Base-by-base conservation (phyloP, 2,888 invertebrate species). In the Lochmaea capreae region DNA sequence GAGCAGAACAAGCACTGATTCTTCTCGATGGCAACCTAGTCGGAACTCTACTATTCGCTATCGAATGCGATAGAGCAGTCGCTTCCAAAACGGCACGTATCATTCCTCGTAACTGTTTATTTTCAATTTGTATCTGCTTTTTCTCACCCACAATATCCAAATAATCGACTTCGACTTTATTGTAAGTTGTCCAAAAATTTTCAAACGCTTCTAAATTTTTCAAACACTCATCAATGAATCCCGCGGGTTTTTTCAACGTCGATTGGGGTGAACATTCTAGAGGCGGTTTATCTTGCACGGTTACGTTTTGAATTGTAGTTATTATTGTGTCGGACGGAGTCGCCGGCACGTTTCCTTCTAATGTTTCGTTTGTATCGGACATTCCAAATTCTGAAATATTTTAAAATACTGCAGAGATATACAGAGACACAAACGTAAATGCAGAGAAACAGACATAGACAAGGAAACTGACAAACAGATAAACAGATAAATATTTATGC, bases 181-280 rank as follows among this genome's bases (percentile, higher is more conserved):
- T 90, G 81, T 86, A 89, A 10, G 87, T 83, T 79, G 86, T 85
- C 90, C 90, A 90, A 82, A 90, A 89, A 74, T 87, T 87, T 72
- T 89, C 89, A 82, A 90, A 72, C 67, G 83, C 79, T 18, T 80
- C 77, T 59, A 87, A 77, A 43, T 76, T 77, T 4, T 82, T 82
- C 49, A 82, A 81, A 66, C 80, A 80, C 49, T 79, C 46, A 42
- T 77, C 82, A 62, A 76, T 65, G 39, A 77, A 68, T 61, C 69
- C 22, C 10, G 68, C 3, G 8, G 75, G 63, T 68, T 59, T 59
- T 14, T 66, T 65, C n/a, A 39, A 42, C 59, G 69, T 39, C 0
- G 69, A 54, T 11, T 33, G 57, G 3, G 70, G 11, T 3, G 67
- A 63, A 59, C 63, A 46, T 67, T 71, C 66, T 18, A 57, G 62